Conservation (phyloP, 1,140 invertebrate genomes). For the Gryon sp. region DNA sequence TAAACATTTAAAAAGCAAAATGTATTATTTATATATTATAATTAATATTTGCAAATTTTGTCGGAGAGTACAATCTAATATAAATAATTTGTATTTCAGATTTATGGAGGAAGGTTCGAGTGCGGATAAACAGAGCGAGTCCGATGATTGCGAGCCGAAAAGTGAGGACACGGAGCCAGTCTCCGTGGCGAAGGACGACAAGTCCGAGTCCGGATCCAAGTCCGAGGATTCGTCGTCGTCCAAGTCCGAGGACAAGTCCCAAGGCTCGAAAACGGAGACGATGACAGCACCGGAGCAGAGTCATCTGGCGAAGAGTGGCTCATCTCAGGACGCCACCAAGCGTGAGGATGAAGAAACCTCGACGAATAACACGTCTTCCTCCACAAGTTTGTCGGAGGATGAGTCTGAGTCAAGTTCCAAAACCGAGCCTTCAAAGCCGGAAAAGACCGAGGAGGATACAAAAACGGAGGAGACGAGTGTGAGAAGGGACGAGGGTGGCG, state of each 20-base stretch:
- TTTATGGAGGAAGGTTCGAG: slow-evolving; percentile 73
- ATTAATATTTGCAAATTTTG: neutral
- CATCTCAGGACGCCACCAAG: slow-evolving; percentile 40
- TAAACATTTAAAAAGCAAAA: no score
- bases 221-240: slow-evolving; percentile 39
- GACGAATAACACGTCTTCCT: slow-evolving; percentile 66
- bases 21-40: neutral
- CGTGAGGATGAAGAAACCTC: slow-evolving; percentile 67
- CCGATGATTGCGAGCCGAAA: slow-evolving; percentile 68
- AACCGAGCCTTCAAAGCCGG: slow-evolving; percentile 67
- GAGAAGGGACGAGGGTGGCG: no score
- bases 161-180: slow-evolving; percentile 59
- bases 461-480: slow-evolving; percentile 56
- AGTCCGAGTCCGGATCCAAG: slow-evolving; percentile 48
- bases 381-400: slow-evolving; percentile 73
- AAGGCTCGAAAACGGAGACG: slow-evolving; percentile 17
- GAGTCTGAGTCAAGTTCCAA: slow-evolving; percentile 76
- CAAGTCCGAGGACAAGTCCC: slow-evolving; percentile 42
- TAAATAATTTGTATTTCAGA: slow-evolving; percentile 65
- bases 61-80: no score
- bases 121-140: slow-evolving; percentile 70
- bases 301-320: slow-evolving; percentile 21
- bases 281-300: slow-evolving; percentile 30
- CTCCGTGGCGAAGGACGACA: slow-evolving; percentile 43
- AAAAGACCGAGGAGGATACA: slow-evolving; percentile 24